These are phyloP conservation scores for Cryptus armator DNA, from an alignment of 2,888 invertebrate genomes.

Conservation along the genomic window DNA sequence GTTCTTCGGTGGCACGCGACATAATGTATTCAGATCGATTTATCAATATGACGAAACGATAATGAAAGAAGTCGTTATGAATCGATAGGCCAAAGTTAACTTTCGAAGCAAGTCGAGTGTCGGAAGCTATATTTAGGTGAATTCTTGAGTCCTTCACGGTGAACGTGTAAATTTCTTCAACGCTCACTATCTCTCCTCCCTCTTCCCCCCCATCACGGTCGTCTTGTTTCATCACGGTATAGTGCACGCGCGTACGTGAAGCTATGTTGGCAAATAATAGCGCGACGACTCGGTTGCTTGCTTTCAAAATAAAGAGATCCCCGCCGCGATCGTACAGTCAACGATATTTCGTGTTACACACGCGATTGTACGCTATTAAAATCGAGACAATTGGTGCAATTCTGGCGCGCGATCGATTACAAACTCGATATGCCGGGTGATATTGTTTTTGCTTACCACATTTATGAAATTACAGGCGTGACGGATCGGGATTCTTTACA, in stretches of 20 bases:
- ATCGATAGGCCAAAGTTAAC: slow-evolving; percentile 20
- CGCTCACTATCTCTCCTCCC: slow-evolving; percentile 9
- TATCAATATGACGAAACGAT: not conserved
- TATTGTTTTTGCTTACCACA: slow-evolving; percentile 55
- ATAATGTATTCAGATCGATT: not conserved
- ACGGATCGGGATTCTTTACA: slow-evolving; percentile 50
- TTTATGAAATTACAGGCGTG: slow-evolving; percentile 62
- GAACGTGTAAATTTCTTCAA: slow-evolving; percentile 34
- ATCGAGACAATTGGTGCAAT: slow-evolving; percentile 61
- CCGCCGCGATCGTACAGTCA: slow-evolving; percentile 27
- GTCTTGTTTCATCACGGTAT: slow-evolving; percentile 57
- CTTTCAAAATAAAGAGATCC: slow-evolving; percentile 63
- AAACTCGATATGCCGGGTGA: slow-evolving; percentile 39
- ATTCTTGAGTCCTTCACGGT: slow-evolving; percentile 30
- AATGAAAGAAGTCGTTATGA: not conserved
- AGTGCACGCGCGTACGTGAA: slow-evolving; percentile 56
- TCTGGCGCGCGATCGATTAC: slow-evolving; percentile 50
- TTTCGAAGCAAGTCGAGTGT: slow-evolving; percentile 8
- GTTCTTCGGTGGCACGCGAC: not conserved
- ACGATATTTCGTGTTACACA: slow-evolving; percentile 57
- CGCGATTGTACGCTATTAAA: slow-evolving; percentile 54
- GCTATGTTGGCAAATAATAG: slow-evolving; percentile 57
- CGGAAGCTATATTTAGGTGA: slow-evolving; percentile 37
- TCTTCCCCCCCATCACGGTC: slow-evolving; percentile 30
- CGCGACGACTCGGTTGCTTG: slow-evolving; percentile 35